Conservation (phyloP, 1,140 invertebrate genomes). For the Akabosia matsudoensis region DNA sequence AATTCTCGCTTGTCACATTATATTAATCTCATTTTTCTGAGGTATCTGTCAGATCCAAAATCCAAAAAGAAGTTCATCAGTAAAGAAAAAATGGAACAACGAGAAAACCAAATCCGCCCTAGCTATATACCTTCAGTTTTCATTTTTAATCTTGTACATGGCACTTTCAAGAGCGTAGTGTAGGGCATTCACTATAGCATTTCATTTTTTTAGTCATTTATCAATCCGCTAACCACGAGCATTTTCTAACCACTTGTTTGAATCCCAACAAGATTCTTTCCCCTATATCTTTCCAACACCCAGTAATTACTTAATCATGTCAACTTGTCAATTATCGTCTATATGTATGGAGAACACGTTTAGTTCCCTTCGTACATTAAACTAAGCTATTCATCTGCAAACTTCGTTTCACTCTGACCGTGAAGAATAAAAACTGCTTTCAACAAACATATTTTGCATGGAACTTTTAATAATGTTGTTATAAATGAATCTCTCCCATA, state of each 20-base stretch:
- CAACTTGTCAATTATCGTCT: conserved; percentile 17
- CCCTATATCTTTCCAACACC: neutral
- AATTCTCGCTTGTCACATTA: neutral
- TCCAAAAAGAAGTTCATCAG: neutral
- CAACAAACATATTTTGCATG: conserved; percentile 2
- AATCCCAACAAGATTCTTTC: neutral
- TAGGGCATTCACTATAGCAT: neutral
- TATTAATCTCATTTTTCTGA: neutral
- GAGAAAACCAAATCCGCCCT: neutral
- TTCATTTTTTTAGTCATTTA: neutral
- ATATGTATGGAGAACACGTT: neutral
- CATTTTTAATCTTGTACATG: neutral
- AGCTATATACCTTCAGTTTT: neutral
- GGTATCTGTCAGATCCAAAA: too few relatives aligned
- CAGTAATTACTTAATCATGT: conserved; percentile 22
- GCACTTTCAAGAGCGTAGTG: neutral
- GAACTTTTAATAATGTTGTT: too few relatives aligned
- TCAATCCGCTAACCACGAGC: neutral
- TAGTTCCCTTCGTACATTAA: neutral
- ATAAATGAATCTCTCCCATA: neutral
- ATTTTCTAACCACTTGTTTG: neutral
- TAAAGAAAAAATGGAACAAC: neutral
- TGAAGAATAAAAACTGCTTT: too few relatives aligned
- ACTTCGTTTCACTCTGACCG: neutral
- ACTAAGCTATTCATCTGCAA: neutral